Base-by-base conservation (phyloP, 2,113 vertebrate genomes). In the rat (Rattus norvegicus) region DNA sequence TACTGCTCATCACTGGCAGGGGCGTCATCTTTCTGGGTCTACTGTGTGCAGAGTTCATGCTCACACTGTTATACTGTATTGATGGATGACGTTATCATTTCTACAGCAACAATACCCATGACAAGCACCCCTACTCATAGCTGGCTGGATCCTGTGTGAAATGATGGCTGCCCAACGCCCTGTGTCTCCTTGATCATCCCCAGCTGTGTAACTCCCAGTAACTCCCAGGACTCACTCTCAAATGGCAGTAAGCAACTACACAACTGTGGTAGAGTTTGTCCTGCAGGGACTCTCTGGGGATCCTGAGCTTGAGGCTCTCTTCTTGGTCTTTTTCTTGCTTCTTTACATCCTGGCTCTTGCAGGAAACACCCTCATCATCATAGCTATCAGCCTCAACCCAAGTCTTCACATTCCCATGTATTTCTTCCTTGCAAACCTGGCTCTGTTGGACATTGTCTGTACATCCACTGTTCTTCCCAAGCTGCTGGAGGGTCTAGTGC, bases 351-450 rank as follows among this genome's bases (percentile, higher is more conserved):
- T 54, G 3, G 93, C 95, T n/a, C 86, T 95, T 33, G 36, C 28
- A 11, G 96, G 96, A 63, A 96, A 96, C 9, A 17, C 80, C n/a
- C 52, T 97, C 28, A 91, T 76, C 1, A n/a, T 96, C 17, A 67
- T 6, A n/a, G 54, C 91, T 63, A 93, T 92, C 76, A 84, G 73
- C 33, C 61, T 94, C 39, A 81, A 95, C 11, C 65, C 90, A 10
- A 70, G 30, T 14, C 90, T 97, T 49, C 94, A 96, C 7, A 92
- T 81, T 0, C 92, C 93, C 26, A n/a, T 92, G 94, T 92, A 88
- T 70, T 96, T 98, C 86, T 95, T 95, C 47, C 91, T 97, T 26
- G 88, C 59, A 22, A 97, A 95, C 54, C 75, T 97, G 39, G 93
- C 96, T 26, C 19, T 97, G 5, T 22, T 97, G 49, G 97, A 97